Base-by-base conservation (phyloP, 2,888 invertebrate species). In the Cyrtodaria siliqua region DNA sequence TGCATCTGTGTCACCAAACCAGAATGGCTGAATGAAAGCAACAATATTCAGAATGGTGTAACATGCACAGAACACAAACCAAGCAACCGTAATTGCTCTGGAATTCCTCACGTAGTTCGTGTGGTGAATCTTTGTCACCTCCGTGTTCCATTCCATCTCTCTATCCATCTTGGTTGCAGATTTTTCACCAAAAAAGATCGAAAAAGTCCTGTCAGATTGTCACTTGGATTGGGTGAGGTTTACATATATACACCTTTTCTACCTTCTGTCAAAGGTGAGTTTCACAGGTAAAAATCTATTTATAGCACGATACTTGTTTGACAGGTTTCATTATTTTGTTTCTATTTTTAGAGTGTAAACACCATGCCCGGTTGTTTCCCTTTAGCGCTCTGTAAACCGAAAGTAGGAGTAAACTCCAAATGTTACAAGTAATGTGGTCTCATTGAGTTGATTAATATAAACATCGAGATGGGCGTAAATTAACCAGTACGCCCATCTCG, bases 31-130 rank as follows among this genome's bases (percentile, higher is more conserved):
- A 71, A 99, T 96, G 93, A 99, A 98, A 3, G 98, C 97, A 38
- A 99, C 97, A 86, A 97, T 96, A 89, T 96, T 96, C 91, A 99
- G 97, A 91, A 99, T 98, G 82, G 97, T 97, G 93, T 97, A 98
- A 94, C 98, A 98, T 92, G 99, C 97, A 85, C 98, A 97, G 94
- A 99, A 98, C 92, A 99, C 97, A 79, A 97, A 98, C 99, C 99
- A 99, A 86, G 99, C 95, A 76, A 99, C 98, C 61, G 98, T 98
- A 82, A 99, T 97, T 59, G 98, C 98, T 69, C 93, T 86, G 56
- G 93, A 93, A 87, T 94, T 93, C 40, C 93, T 81, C 3, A 91
- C 89, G 81, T 94, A 94, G 61, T 90, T 90, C 23, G 84, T 86
- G 81, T 92, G 90, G 56, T 89, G 85, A 47, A 88, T 80, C 66